Evolutionary conservation across 35 echinoderm and acorn worm genomes (phyloP).

Genomic region (Apostichopus japonicus): DNA sequence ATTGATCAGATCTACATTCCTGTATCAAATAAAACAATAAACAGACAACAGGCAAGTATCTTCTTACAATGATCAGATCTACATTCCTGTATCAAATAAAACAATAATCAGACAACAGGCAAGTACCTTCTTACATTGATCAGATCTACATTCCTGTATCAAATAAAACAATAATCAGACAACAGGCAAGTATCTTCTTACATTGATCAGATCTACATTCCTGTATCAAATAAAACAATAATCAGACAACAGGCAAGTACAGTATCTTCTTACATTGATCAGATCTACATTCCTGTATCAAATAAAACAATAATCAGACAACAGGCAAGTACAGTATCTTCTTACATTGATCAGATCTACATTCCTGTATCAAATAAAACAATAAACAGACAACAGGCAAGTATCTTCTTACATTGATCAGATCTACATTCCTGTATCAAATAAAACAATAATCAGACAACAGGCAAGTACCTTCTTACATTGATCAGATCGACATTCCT

Average conservation of each 20-base stretch:
- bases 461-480: slow-evolving; percentile 1
- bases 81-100: background rate
- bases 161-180: background rate
- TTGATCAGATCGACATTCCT: background rate
- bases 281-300: background rate
- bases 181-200: background rate
- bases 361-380: background rate
- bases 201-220: background rate
- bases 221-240: background rate
- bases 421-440: background rate
- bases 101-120: background rate
- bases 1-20: background rate
- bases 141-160: background rate
- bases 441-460: background rate
- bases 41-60: background rate
- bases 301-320: background rate
- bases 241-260: background rate
- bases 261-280: slow-evolving; percentile 8
- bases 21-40: background rate
- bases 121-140: background rate
- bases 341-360: background rate
- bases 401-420: background rate
- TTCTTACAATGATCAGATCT: background rate
- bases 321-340: background rate
- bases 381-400: background rate